Evolutionary conservation across 1,140 invertebrate species (phyloP).

Genomic region (Frieseomelitta varia): DNA sequence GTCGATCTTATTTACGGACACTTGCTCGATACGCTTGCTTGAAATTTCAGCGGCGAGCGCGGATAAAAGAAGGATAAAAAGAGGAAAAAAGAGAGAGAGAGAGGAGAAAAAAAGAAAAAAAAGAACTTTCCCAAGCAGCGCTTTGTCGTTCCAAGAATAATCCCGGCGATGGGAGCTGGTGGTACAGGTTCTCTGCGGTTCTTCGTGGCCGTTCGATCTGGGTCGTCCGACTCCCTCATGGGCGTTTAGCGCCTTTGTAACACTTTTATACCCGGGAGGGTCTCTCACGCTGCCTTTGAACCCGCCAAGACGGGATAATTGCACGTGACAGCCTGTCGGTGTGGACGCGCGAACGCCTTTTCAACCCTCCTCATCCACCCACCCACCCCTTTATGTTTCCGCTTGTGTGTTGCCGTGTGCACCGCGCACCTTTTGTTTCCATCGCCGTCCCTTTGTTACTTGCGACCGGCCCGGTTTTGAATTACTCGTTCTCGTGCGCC

Average conservation of each 20-base stretch:
- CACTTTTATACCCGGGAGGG: slow-evolving; percentile 56
- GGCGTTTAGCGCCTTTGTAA: slow-evolving; percentile 60
- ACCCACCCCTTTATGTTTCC: background rate
- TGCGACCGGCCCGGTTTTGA: background rate
- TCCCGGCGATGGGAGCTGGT: background rate
- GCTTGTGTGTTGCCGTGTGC: background rate
- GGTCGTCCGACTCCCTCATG: slow-evolving; percentile 54
- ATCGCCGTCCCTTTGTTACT: slow-evolving; percentile 27
- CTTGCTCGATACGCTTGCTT: background rate
- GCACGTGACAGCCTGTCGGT: slow-evolving; percentile 41
- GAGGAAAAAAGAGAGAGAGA: too few species aligned
- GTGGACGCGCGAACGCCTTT: slow-evolving; percentile 41
- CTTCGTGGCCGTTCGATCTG: slow-evolving; percentile 41
- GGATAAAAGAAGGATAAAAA: background rate
- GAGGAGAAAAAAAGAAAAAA: background rate
- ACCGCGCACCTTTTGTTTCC: slow-evolving; percentile 7
- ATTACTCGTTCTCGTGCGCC: background rate
- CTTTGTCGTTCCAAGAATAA: background rate
- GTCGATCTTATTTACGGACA: background rate
- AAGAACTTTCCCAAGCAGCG: background rate
- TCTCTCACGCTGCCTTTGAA: slow-evolving; percentile 62
- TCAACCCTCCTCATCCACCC: background rate
- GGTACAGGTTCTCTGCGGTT: background rate
- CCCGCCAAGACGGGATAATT: slow-evolving; percentile 63
- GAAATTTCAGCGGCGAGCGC: background rate